A percentile compares a stretch with the other conserved stretches of the same genome.
phyloP scores from a whole-genome alignment of 2,113 vertebrate species.

The Anoura caudifer region DNA sequence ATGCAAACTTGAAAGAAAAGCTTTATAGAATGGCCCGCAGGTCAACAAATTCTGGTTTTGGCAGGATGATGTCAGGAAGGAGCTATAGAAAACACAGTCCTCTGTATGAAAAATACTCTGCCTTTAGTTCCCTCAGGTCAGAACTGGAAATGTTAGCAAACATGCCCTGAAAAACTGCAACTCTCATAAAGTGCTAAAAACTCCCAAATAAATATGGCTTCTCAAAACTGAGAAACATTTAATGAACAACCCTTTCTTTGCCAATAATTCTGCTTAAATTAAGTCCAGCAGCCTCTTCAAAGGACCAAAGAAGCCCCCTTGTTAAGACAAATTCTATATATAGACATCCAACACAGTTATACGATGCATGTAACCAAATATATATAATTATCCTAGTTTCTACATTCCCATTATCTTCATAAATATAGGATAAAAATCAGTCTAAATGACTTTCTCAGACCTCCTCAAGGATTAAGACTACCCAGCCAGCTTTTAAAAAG shows the following conservation, averaged over 20 bases:
- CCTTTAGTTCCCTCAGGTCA: slow-evolving; percentile 32
- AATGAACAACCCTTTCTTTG: slow-evolving; percentile 46
- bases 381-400: slow-evolving; percentile 64
- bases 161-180: slow-evolving; percentile 3
- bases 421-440: slow-evolving; percentile 67
- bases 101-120: background rate
- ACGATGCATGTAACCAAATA: slow-evolving; percentile 46
- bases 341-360: slow-evolving; percentile 53
- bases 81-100: slow-evolving; percentile 28
- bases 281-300: slow-evolving; percentile 67
- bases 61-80: slow-evolving; percentile 49
- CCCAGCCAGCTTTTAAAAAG: slow-evolving; percentile 48
- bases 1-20: slow-evolving; percentile 27
- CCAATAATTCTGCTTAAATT: slow-evolving; percentile 62
- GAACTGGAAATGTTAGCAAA: slow-evolving; percentile 29
- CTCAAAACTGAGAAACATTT: slow-evolving; percentile 51
- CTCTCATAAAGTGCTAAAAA: slow-evolving; percentile 43
- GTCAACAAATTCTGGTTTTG: slow-evolving; percentile 46
- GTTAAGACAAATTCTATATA: slow-evolving; percentile 57
- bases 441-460: slow-evolving; percentile 51
- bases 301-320: slow-evolving; percentile 29
- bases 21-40: slow-evolving; percentile 33
- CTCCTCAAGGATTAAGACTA: slow-evolving; percentile 48
- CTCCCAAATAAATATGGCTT: slow-evolving; percentile 27
- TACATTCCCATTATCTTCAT: slow-evolving; percentile 55